Evolutionary conservation across 64 coral and sea anemone species (phyloP).

Genomic region (Porites australiensis): DNA sequence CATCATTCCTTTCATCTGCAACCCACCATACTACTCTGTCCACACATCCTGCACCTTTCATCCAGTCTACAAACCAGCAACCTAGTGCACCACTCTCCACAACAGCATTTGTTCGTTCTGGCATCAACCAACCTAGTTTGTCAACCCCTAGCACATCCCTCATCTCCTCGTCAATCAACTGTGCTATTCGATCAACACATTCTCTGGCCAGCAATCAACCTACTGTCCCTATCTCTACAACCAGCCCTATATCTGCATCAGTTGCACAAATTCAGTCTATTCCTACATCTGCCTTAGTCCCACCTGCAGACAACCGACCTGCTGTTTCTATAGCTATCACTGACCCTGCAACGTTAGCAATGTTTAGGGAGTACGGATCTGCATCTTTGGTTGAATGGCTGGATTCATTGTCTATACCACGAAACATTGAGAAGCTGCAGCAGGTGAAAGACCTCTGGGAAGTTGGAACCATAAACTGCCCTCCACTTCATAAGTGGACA

Average conservation of each 20-base stretch:
- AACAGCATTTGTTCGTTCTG: not conserved
- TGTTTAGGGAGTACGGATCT: not conserved
- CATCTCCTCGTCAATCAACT: not conserved
- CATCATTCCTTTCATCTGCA: too few relatives aligned
- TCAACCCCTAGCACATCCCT: not conserved
- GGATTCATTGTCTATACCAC: not conserved
- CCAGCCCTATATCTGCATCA: not conserved
- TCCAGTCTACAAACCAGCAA: not conserved
- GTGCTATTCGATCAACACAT: not conserved
- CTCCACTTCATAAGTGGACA: conserved; percentile 33
- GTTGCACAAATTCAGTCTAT: not conserved
- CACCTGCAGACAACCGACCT: not conserved
- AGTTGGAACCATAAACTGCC: not conserved
- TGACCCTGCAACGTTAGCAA: conserved; percentile 13
- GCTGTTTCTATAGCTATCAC: not conserved
- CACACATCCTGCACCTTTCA: too few relatives aligned
- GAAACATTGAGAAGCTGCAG: not conserved
- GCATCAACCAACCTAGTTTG: not conserved
- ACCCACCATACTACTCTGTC: too few relatives aligned
- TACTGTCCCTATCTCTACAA: not conserved
- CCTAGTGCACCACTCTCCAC: not conserved
- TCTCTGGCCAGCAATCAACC: not conserved
- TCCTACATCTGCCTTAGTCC: not conserved
- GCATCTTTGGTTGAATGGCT: conserved; percentile 13
- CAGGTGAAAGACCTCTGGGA: not conserved